Conservation (phyloP, 1,140 invertebrate species). For the Tetramorium parvispinum region DNA sequence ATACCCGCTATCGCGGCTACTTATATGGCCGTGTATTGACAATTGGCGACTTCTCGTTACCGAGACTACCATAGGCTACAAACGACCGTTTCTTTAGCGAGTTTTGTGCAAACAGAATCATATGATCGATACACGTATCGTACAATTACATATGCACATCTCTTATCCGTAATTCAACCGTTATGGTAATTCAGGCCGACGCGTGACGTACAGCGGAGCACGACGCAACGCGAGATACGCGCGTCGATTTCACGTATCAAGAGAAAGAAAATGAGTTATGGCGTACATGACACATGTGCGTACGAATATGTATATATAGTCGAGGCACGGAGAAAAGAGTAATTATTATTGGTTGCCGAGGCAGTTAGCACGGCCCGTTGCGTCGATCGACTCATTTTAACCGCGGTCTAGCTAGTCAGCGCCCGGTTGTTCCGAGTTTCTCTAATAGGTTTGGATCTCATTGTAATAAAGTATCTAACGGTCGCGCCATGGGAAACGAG, state of each 20-base stretch:
- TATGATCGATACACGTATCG: neutral
- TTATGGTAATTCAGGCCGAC: conserved; percentile 23
- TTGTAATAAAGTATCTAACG: conserved; percentile 47
- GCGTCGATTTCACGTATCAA: conserved; percentile 63
- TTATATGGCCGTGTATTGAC: conserved; percentile 70
- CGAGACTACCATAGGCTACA: conserved; percentile 69
- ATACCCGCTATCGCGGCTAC: conserved; percentile 58
- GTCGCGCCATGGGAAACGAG: conserved; percentile 31
- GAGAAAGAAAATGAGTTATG: conserved; percentile 46
- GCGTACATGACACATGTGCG: neutral
- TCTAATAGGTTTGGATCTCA: conserved; percentile 50
- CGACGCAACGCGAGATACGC: conserved; percentile 16
- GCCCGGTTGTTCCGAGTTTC: conserved; percentile 36
- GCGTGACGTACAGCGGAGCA: neutral
- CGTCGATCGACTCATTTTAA: conserved; percentile 46
- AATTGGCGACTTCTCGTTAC: conserved; percentile 77
- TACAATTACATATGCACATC: conserved; percentile 55
- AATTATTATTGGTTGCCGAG: conserved; percentile 49
- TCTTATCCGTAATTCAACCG: conserved; percentile 44
- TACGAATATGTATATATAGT: neutral
- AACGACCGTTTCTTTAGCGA: conserved; percentile 66
- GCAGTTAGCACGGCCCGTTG: conserved; percentile 1
- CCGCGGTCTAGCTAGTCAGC: neutral
- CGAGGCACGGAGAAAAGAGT: conserved; percentile 20
- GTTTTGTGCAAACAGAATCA: conserved; percentile 37